Conservation (phyloP, 2,797 vertebrate species). For the Falco rusticolus region DNA sequence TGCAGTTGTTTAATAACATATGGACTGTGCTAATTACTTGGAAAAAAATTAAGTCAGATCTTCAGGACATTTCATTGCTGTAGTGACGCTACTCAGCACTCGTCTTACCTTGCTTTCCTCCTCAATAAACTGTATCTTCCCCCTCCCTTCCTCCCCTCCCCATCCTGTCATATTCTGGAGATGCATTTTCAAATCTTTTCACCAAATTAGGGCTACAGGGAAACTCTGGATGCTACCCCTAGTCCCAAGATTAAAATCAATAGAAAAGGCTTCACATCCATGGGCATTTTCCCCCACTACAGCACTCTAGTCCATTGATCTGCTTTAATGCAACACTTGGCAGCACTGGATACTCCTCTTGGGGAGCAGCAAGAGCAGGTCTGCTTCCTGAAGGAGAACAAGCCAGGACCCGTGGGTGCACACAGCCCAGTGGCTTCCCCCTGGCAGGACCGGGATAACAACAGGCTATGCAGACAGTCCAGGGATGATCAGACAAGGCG, state of each 20-base stretch:
- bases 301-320: not conserved
- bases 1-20: not conserved
- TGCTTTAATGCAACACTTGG: not conserved
- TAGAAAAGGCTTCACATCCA: not conserved
- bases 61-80: not conserved
- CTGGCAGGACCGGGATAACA: not conserved
- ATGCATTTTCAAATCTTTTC: not conserved
- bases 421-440: not conserved
- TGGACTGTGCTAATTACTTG: not conserved
- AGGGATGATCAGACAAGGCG: not conserved
- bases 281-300: accelerated
- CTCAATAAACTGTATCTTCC: not conserved
- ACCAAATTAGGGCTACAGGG: not conserved
- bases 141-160: not conserved
- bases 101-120: not conserved
- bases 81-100: not conserved
- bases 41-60: not conserved
- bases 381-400: not conserved
- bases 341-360: not conserved
- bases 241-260: not conserved
- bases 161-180: not conserved
- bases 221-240: not conserved
- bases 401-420: not conserved
- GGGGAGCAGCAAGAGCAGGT: not conserved
- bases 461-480: not conserved